Evolutionary conservation across 2,888 invertebrate genomes (phyloP).

Genomic region (Opisthograptis luteolata): DNA sequence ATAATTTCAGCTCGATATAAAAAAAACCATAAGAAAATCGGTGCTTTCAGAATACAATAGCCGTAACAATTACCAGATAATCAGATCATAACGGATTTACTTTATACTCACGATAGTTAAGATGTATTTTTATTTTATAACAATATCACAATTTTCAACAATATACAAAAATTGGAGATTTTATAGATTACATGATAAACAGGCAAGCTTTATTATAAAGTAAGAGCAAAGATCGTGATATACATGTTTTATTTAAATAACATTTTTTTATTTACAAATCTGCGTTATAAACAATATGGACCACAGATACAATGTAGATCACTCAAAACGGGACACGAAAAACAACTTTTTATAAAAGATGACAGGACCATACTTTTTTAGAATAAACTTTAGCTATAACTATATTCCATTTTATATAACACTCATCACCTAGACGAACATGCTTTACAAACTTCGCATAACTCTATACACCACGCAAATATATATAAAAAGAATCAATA

Average conservation of each 20-base stretch:
- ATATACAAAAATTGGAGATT: constrained; percentile 80
- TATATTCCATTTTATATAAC: constrained; percentile 70
- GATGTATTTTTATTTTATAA: constrained; percentile 73
- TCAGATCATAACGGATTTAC: constrained; percentile 45
- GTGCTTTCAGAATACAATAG: constrained; percentile 21
- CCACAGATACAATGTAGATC: constrained; percentile 63
- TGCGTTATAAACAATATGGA: constrained; percentile 46
- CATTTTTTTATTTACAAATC: constrained; percentile 53
- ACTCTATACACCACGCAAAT: constrained; percentile 67
- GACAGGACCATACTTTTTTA: constrained; percentile 55
- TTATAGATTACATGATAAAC: constrained; percentile 74
- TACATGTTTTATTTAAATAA: constrained; percentile 58
- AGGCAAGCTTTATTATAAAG: constrained; percentile 78
- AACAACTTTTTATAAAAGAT: constrained; percentile 59
- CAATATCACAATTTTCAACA: constrained; percentile 85
- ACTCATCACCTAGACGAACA: constrained; percentile 73
- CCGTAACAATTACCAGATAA: constrained; percentile 14
- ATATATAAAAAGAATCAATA: constrained; percentile 54
- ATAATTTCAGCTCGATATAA: too few relatives aligned
- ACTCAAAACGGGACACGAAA: constrained; percentile 66
- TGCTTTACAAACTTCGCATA: constrained; percentile 61
- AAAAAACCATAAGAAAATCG: too few relatives aligned
- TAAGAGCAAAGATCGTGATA: constrained; percentile 73
- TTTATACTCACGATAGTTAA: constrained; percentile 63
- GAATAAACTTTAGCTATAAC: constrained; percentile 63